Conservation (phyloP, 2,113 vertebrate species). For the Tupaia chinensis region DNA sequence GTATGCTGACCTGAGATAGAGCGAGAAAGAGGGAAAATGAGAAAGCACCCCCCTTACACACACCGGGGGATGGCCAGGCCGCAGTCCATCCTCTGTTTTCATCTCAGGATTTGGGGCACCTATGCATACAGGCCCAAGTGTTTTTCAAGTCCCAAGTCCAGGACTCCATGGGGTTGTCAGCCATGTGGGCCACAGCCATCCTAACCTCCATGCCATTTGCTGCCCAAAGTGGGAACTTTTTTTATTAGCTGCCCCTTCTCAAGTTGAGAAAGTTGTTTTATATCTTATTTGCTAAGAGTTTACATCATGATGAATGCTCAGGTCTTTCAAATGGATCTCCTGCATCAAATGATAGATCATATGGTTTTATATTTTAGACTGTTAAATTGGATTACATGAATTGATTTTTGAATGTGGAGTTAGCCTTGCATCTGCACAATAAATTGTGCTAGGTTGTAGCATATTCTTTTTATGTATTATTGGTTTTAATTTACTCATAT, state of each 20-base stretch:
- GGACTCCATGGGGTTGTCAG: too few species aligned
- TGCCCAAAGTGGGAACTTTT: background rate
- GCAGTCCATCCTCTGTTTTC: too few species aligned
- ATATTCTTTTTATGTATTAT: background rate
- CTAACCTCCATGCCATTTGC: too few species aligned
- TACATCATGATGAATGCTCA: background rate
- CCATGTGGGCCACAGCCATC: too few species aligned
- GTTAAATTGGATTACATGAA: background rate
- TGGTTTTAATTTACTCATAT: constrained; percentile 13
- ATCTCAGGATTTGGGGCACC: too few species aligned
- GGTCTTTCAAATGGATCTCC: background rate
- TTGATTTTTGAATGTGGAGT: background rate
- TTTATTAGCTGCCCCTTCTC: background rate
- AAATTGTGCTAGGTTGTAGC: background rate
- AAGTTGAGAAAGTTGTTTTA: background rate
- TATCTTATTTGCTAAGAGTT: constrained; percentile 13
- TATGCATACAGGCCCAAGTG: too few species aligned
- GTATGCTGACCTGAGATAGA: too few species aligned
- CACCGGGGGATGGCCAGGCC: too few species aligned
- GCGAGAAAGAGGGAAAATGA: too few species aligned
- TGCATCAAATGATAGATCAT: background rate
- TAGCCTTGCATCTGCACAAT: background rate
- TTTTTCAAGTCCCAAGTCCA: too few species aligned
- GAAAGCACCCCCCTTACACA: too few species aligned
- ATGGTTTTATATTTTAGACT: background rate